Base-by-base conservation (phyloP, 1,140 invertebrate genomes). In the Caenorhabditis remanei region DNA sequence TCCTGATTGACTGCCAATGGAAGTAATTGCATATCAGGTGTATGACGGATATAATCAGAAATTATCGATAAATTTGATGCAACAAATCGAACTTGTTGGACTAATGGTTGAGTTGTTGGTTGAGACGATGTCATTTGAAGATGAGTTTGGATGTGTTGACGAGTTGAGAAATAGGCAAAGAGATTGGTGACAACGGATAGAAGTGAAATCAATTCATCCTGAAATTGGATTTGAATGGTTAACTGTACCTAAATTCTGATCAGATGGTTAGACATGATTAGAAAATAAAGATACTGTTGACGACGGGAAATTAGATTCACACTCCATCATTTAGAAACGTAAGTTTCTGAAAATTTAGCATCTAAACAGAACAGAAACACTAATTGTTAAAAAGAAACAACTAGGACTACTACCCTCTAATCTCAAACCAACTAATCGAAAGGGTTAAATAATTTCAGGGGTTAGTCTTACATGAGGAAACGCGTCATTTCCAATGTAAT, bases 21-120 rank as follows among this genome's bases (percentile, higher is more conserved):
- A 32, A 87, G 79, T n/a, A 87, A 16, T 40, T 83, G 65, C 86
- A 87, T 87, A 21, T 87, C 86, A 13, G 86, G 86, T 41, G 75
- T 87, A 40, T 48, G 65, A 32, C 86, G 86, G 19, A 87, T 84
- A 65, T 83, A 61, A 32, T 71, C 75, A 43, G 56, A 79, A 43
- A 87, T 87, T 14, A 58, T 55, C 4, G 46, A 71, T 32, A 71
- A 53, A 48, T 87, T 87, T 11, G 56, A 32, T n/a, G 58, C 41
- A 41, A 84, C 86, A 48, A 87, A 87, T 40, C 61, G 86, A 32
- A 87, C 65, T 63, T 87, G 63, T 50, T 67, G 86, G 24, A 83
- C 65, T 13, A 87, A 56, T 43, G 48, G 48, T n/a, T 58, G 86
- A 58, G 43, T 21, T 32, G 86, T 75, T 40, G 85, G 50, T 11